Base-by-base conservation (phyloP, 2,888 invertebrate genomes). In the Trissoscelio sp. region DNA sequence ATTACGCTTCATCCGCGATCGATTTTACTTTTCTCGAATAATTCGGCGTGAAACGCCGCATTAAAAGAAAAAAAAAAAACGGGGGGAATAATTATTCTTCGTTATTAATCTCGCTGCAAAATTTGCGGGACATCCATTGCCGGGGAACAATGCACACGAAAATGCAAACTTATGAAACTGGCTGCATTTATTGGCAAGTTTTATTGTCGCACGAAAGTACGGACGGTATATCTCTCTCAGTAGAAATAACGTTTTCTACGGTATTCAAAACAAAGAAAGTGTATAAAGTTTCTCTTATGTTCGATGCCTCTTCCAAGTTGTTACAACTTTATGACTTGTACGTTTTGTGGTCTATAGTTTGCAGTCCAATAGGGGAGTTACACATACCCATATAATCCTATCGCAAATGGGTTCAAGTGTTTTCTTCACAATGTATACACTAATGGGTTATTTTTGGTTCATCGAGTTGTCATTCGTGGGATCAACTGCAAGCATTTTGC, bases 261-360 rank as follows among this genome's bases (percentile, higher is more conserved):
- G 39, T 55, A 77, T 77, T 69, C 62, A 70, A 69, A 69, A 77
- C 69, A 77, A 77, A 62, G 77, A 69, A 77, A 62, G 62, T 77
- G 46, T 46, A 67, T 70, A 62, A 58, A 77, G 77, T 77, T 77
- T 77, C 77, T 62, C 77, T 69, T 70, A 62, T 55, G 77, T 70
- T 55, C 69, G 24, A 70, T 62, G 48, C 44, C 53, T 62, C 62
- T 44, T n/a, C 62, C 3, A 51, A 75, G 58, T 67, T 75, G 67
- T 75, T 75, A 67, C 77, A 70, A 70, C 62, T 77, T 77, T 77
- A 77, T 77, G 69, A 77, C 69, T 67, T 69, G 51, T 58, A 75
- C 42, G 58, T 62, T 60, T 69, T 51, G 67, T 44, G 69, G 67
- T 60, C 60, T 77, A 69, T 67, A 77, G 60, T 24, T 69, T 39